Base-by-base conservation (phyloP, 2,113 vertebrate species). In the Petrocephalus microphthalmus region DNA sequence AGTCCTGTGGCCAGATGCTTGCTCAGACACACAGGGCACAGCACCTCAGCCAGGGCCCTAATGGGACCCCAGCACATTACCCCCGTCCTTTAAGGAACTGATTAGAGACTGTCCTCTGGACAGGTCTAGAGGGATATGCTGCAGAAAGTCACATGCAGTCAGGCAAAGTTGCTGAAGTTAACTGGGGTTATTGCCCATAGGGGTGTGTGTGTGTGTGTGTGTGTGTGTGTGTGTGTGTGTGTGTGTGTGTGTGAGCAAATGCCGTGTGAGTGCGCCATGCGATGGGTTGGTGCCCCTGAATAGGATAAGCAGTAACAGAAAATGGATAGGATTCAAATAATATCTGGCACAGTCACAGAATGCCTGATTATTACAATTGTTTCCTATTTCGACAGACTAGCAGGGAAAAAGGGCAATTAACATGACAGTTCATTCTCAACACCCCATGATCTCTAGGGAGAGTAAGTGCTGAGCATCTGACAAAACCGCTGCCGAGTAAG, bases 401-500 rank as follows among this genome's bases (percentile, higher is more conserved):
- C 52, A 47, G 60, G 3, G 29, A 20, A 87, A 42, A 54, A 74
- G n/a, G 84, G 19, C 57, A 51, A 29, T 54, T 42, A 20, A 53
- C 51, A 15, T 10, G 15, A 33, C 67, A 87, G 17, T 49, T 42
- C 20, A 87, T 56, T 45, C 6, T 7, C 25, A 13, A 7, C 7
- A 78, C 17, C 13, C 29, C 20, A 0, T 87, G 29, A 71, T 87
- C 85, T 60, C 54, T 29, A 25, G 29, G 22, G 8, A 54, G 33
- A 20, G 8, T 25, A 64, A 47, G 53, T 37, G 42, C 42, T 57
- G 37, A 25, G 10, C 19, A 42, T 52, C 64, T 52, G 15, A 74
- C 11, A 42, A 22, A 51, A 49, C 17, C 4, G 19, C 20, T 19
- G 52, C 89, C 15, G 89, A 90, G 91, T 93, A 95, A 95, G 95